Base-by-base conservation (phyloP, 2,888 invertebrate species). In the Tiliacea aurago region DNA sequence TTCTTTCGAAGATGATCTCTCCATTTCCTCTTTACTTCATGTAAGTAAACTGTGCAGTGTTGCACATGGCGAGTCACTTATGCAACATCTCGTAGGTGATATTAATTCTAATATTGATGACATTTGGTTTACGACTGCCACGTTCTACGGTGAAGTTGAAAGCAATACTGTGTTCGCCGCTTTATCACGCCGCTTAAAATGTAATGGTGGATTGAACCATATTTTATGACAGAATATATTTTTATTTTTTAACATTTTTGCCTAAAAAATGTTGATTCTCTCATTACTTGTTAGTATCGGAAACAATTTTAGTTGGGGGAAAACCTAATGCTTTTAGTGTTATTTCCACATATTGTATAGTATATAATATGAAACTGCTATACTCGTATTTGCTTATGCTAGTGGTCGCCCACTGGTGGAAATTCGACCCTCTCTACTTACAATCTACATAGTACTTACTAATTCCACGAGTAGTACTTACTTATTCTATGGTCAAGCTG, bases 61-160 rank as follows among this genome's bases (percentile, higher is more conserved):
- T 81, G 81, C 80, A 80, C 61, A 77, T 76, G 75, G 63, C 41
- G 64, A n/a, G n/a, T 45, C 63, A 23, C 64, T 79, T 78, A 84
- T 85, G 86, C 73, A 78, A 73, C 72, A 53, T 45, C 76, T 80
- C 73, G 80, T 74, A 74, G 73, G 80, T 70, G 67, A 80, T 85
- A 77, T 83, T 78, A 83, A 84, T 80, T 84, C 65, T 73, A 80
- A 75, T 74, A 77, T 76, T 75, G 73, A 80, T 70, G 75, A 58
- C 75, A 75, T 80, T 71, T 73, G 9, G 69, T 73, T 61, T 85
- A 76, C 61, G 76, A 69, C 71, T 74, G 64, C 61, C 37, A 70
- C 73, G 65, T 72, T 66, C 51, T 56, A 55, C n/a, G 51, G 47
- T 45, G 28, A 59, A 45, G 53, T 59, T 83, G 66, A 79, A 69